These are phyloP conservation scores for Drosophila lutescens DNA, from an alignment of 2,888 invertebrate genomes.

Conservation along the genomic window DNA sequence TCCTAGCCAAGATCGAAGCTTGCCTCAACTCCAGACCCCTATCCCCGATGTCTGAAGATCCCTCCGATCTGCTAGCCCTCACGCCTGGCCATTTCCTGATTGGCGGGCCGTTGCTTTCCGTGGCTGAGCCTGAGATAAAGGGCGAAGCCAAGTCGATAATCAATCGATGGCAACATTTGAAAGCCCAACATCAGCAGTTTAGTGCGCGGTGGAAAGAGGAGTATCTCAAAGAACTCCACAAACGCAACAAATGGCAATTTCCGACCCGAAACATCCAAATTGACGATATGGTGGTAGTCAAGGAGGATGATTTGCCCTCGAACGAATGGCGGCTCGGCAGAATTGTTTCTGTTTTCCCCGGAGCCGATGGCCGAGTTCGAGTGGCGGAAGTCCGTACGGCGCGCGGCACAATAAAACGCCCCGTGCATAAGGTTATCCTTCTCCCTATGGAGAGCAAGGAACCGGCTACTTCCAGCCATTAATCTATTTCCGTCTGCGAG, in stretches of 20 bases:
- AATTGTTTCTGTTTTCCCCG: background rate
- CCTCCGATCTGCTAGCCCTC: background rate
- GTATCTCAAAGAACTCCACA: background rate
- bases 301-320: background rate
- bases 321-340: slow-evolving; percentile 6
- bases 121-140: background rate
- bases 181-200: background rate
- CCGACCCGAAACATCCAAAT: background rate
- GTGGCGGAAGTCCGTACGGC: background rate
- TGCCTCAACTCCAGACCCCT: background rate
- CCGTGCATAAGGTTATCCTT: background rate
- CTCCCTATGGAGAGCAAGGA: background rate
- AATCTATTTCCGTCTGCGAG: too few relatives aligned
- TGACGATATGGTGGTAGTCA: slow-evolving; percentile 3
- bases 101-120: background rate
- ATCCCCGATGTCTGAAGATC: background rate
- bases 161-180: background rate
- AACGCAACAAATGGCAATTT: too few relatives aligned
- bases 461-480: too few relatives aligned
- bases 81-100: background rate
- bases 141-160: background rate
- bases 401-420: background rate
- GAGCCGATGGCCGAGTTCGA: background rate
- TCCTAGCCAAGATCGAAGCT: background rate
- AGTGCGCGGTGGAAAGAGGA: background rate